Conservation (phyloP, 2,113 vertebrate species). For the Nesoenas mayeri region DNA sequence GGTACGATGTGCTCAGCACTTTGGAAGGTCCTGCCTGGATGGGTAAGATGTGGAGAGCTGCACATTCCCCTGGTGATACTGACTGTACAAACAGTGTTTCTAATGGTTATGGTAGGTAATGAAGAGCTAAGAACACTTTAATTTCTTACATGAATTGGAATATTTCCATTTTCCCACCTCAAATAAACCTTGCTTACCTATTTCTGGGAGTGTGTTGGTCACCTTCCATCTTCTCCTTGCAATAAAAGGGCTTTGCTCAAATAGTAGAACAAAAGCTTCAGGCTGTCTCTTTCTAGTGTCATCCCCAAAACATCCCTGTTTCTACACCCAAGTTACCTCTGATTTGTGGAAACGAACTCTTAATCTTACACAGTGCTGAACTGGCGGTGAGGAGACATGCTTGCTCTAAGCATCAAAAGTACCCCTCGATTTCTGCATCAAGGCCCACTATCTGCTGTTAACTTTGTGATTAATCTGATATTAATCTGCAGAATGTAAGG, state of each 20-base stretch:
- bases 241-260: not conserved
- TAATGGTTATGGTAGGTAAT: not conserved
- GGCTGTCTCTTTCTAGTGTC: not conserved
- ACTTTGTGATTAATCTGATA: not conserved
- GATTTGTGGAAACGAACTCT: not conserved
- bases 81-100: not conserved
- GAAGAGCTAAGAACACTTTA: not conserved
- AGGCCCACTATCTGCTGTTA: not conserved
- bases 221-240: not conserved
- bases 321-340: not conserved
- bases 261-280: not conserved
- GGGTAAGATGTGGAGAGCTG: not conserved
- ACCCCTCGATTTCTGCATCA: not conserved
- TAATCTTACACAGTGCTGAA: accelerated
- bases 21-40: not conserved
- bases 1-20: not conserved
- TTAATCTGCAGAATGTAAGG: not conserved
- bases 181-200: not conserved
- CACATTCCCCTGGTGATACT: not conserved
- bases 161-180: not conserved
- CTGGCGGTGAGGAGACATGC: not conserved
- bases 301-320: not conserved
- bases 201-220: not conserved
- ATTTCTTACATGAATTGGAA: not conserved
- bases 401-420: not conserved